Conservation (phyloP, 2,797 vertebrate species). For the Meda fulgida region DNA sequence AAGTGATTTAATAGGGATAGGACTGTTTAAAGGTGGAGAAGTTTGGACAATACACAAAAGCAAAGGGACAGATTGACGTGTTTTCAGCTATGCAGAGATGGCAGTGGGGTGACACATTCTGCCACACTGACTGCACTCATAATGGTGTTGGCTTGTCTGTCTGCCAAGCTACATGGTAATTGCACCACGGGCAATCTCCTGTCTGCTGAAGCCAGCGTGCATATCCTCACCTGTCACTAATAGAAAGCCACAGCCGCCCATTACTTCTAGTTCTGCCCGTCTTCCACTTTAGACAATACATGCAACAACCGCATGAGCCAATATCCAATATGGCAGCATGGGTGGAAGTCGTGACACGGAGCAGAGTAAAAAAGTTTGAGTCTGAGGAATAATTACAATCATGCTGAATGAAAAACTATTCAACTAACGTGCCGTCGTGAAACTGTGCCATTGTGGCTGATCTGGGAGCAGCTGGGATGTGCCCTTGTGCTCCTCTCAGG, state of each 20-base stretch:
- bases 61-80: conserved; percentile 23
- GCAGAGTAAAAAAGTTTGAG: conserved; percentile 37
- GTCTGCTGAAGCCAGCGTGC: conserved; percentile 48
- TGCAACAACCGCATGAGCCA: conserved; percentile 41
- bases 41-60: conserved; percentile 22
- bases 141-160: conserved; percentile 27
- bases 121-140: conserved; percentile 38
- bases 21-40: background rate
- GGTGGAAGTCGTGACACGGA: conserved; percentile 34
- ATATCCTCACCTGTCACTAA: conserved; percentile 49
- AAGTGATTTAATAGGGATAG: background rate
- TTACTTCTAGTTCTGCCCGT: conserved; percentile 30
- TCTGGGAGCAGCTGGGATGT: conserved; percentile 13
- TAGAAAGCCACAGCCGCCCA: conserved; percentile 35
- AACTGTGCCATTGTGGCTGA: conserved; percentile 11
- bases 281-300: conserved; percentile 35
- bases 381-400: conserved; percentile 52
- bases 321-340: conserved; percentile 21
- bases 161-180: conserved; percentile 46
- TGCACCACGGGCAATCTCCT: conserved; percentile 54
- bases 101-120: conserved; percentile 39
- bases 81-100: conserved; percentile 20
- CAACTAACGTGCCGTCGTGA: background rate
- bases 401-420: conserved; percentile 37
- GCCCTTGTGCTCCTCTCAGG: conserved; percentile 34